Percentiles rank a stretch among this genome's conserved stretches.
These are phyloP conservation scores for Thalpophila matura DNA, from an alignment of 2,888 invertebrate genomes.

Conservation along the genomic window DNA sequence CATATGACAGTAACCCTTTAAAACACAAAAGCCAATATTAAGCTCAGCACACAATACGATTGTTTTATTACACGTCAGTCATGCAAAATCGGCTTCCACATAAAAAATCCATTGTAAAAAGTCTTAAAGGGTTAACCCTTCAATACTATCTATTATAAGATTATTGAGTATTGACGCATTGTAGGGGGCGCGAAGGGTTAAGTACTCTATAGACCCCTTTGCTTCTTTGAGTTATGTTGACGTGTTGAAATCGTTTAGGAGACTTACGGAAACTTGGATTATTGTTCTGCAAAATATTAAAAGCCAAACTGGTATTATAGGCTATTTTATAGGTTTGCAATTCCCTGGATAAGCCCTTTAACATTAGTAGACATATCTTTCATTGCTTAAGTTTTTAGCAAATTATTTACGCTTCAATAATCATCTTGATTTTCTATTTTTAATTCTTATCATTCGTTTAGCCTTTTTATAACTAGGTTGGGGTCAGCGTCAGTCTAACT, in stretches of 20 bases:
- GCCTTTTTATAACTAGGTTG: too few species aligned
- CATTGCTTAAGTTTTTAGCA: too few species aligned
- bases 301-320: neutral
- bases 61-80: conserved; percentile 73
- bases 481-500: too few species aligned
- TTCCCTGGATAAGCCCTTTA: too few species aligned
- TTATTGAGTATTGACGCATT: conserved; percentile 89
- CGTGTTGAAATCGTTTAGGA: conserved; percentile 50
- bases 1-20: conserved; percentile 15
- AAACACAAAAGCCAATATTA: conserved; percentile 47
- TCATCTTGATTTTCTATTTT: too few species aligned
- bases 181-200: conserved; percentile 86
- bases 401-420: too few species aligned
- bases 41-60: conserved; percentile 55
- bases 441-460: too few species aligned
- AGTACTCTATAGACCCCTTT: conserved; percentile 71
- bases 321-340: too few species aligned
- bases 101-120: conserved; percentile 56
- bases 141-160: conserved; percentile 82
- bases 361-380: too few species aligned
- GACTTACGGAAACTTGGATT: conserved; percentile 16
- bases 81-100: conserved; percentile 75
- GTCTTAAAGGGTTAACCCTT: conserved; percentile 69
- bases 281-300: neutral
- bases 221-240: conserved; percentile 52